Evolutionary conservation across 2,888 invertebrate genomes (phyloP).

Genomic region (Chloromyia formosa): DNA sequence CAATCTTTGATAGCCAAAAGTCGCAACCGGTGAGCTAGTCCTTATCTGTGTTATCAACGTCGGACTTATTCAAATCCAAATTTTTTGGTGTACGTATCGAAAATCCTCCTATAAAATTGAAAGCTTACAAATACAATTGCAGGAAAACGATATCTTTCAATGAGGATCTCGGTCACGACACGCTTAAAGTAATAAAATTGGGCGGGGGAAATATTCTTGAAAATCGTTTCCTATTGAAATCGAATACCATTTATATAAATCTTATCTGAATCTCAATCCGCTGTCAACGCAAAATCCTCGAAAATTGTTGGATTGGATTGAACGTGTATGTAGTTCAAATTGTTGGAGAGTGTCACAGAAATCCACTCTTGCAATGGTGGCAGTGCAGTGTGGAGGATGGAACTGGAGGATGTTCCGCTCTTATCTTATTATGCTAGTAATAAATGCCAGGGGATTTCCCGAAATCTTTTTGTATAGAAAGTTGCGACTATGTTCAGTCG

Average conservation of each 20-base stretch:
- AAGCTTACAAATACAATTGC: neutral
- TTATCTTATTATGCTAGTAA: too few relatives aligned
- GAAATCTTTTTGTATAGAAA: too few relatives aligned
- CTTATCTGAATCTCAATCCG: constrained; percentile 30
- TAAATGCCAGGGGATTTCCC: too few relatives aligned
- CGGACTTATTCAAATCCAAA: neutral
- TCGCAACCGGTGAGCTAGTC: too few relatives aligned
- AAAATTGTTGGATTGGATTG: constrained; percentile 29
- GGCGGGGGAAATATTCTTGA: neutral
- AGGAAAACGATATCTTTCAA: too few relatives aligned
- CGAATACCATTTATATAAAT: constrained; percentile 28
- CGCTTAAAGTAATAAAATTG: neutral
- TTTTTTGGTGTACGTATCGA: neutral
- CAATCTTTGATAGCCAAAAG: too few relatives aligned
- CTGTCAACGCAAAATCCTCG: constrained; percentile 29
- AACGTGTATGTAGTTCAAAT: constrained; percentile 5
- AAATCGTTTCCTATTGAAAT: constrained; percentile 10
- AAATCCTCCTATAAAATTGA: neutral
- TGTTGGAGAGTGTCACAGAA: constrained; percentile 10
- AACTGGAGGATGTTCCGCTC: too few relatives aligned
- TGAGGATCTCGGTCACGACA: neutral
- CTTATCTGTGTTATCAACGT: too few relatives aligned
- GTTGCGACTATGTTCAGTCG: too few relatives aligned
- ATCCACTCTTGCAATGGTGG: neutral
- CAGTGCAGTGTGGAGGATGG: neutral